phyloP scores from a whole-genome alignment of 2,888 invertebrate species.

The Invenusta paracnida region DNA sequence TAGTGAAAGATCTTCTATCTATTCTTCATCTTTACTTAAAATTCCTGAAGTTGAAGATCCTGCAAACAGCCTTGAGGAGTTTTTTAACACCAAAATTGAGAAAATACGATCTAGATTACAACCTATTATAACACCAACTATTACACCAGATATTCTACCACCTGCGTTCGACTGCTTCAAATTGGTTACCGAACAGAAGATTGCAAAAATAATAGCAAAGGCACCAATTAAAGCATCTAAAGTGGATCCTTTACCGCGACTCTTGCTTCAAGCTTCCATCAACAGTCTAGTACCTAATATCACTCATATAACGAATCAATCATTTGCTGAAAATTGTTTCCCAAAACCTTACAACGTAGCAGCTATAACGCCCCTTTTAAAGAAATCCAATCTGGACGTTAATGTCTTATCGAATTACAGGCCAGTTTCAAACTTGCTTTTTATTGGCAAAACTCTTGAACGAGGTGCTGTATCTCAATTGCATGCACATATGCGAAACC shows the following conservation, averaged over 20 bases:
- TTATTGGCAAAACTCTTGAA: slow-evolving; percentile 20
- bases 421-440: slow-evolving; percentile 15
- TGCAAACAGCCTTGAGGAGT: background rate
- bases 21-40: background rate
- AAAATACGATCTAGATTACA: background rate
- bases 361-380: slow-evolving; percentile 17
- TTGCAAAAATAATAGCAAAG: background rate
- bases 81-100: background rate
- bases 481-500: background rate
- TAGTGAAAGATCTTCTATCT: slow-evolving; percentile 29
- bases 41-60: slow-evolving; percentile 15
- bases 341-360: slow-evolving; percentile 7
- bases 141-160: background rate
- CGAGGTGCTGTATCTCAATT: slow-evolving; percentile 2
- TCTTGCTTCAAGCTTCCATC: slow-evolving; percentile 3
- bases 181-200: background rate
- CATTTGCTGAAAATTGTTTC: background rate
- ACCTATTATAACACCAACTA: background rate
- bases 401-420: slow-evolving; percentile 1
- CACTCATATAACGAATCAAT: slow-evolving; percentile 5
- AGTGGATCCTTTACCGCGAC: background rate
- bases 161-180: background rate
- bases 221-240: background rate
- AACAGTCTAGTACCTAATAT: background rate
- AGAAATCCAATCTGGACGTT: slow-evolving; percentile 3